A percentile compares a stretch with the other conserved stretches of the same genome.
Conservation (phyloP, 2,797 vertebrate genomes). For the Hozukius guyotensis region DNA sequence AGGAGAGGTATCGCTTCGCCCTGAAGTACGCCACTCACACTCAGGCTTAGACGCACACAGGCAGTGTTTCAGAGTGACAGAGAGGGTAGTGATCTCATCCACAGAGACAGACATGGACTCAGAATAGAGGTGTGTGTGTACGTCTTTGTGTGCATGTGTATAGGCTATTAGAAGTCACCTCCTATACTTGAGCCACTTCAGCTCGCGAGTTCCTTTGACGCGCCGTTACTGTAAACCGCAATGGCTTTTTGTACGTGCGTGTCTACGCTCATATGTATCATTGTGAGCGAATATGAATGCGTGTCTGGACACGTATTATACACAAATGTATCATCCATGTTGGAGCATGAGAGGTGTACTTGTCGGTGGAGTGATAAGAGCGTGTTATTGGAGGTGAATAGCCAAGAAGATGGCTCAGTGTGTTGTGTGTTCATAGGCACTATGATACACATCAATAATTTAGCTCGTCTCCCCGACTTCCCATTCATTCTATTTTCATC, state of each 20-base stretch:
- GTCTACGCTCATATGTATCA: not conserved
- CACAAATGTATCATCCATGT: constrained; percentile 40
- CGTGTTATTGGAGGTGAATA: constrained; percentile 67
- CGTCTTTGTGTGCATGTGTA: constrained; percentile 9
- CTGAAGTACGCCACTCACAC: constrained; percentile 58
- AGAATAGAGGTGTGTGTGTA: constrained; percentile 29
- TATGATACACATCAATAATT: constrained; percentile 81
- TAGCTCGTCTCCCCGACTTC: constrained; percentile 53
- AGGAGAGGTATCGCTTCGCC: constrained; percentile 69
- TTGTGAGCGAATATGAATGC: constrained; percentile 8
- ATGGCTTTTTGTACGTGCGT: constrained; percentile 5
- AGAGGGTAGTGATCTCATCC: constrained; percentile 69
- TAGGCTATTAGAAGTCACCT: constrained; percentile 29
- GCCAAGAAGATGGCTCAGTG: constrained; percentile 54
- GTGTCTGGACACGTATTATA: constrained; percentile 10
- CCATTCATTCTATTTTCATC: constrained; percentile 78
- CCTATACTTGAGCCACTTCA: constrained; percentile 30
- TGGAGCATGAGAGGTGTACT: constrained; percentile 35
- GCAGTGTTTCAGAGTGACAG: constrained; percentile 58
- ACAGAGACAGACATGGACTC: constrained; percentile 57
- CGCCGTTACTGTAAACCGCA: not conserved
- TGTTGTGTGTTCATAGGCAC: constrained; percentile 67
- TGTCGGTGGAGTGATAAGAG: constrained; percentile 57
- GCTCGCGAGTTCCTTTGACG: constrained; percentile 13
- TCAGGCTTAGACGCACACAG: constrained; percentile 43